Percentiles rank a stretch among this genome's conserved stretches.
phyloP scores from a whole-genome alignment of 2,888 invertebrate species.

The Morpho achilles region DNA sequence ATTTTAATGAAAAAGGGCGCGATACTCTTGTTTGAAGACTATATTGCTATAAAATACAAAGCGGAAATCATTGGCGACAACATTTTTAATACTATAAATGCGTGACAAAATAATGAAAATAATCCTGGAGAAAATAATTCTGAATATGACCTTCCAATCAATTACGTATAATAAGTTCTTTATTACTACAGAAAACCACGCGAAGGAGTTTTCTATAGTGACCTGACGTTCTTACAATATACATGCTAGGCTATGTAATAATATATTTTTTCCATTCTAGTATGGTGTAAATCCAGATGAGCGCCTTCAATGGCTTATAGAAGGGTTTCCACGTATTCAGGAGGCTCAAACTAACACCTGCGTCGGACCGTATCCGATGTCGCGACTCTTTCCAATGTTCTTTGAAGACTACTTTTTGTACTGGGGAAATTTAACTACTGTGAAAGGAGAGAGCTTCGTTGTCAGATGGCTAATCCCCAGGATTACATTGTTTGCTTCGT shows the following conservation, averaged over 20 bases:
- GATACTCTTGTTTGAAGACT: no score
- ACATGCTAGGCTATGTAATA: background rate
- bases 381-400: conserved; percentile 75
- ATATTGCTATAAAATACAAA: no score
- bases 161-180: no score
- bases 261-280: conserved; percentile 41
- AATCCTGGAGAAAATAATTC: no score
- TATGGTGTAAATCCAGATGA: conserved; percentile 69
- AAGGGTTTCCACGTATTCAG: conserved; percentile 68
- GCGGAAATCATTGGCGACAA: no score
- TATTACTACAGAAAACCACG: no score
- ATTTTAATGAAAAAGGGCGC: no score
- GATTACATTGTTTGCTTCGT: conserved; percentile 74
- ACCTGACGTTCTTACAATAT: no score
- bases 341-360: conserved; percentile 70
- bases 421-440: conserved; percentile 77
- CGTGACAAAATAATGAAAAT: no score
- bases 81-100: no score
- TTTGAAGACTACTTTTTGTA: conserved; percentile 82
- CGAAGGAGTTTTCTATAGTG: no score
- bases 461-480: conserved; percentile 82
- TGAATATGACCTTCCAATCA: no score
- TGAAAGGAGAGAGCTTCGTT: conserved; percentile 53
- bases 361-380: conserved; percentile 72
- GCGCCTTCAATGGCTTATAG: conserved; percentile 56